Evolutionary conservation across 2,797 vertebrate species (phyloP), one percentile per base, ranked within the genome.

Genomic region (Parotocinclus haroldoi): DNA sequence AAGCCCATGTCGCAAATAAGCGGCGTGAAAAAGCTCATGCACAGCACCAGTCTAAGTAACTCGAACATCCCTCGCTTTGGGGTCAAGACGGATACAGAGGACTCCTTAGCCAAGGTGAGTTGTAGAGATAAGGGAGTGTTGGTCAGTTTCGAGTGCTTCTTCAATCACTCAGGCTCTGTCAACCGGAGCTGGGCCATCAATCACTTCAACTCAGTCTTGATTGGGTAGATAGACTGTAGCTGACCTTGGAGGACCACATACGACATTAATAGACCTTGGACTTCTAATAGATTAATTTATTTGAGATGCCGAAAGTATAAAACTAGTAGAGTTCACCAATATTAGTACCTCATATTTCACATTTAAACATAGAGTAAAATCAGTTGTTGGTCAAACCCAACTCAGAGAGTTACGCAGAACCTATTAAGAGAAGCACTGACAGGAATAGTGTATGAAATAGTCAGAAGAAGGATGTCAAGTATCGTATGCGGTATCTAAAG

Each of bases 1-100:
- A 79, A 76, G 71, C 88, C 89, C 10, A 84, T 91, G 90, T 87
- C 82, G 0, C 89, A 89, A 71, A 92, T 92, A 85, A 89, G 85
- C 0, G 86, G 88, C 0, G 84, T 91, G 56, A 84, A 80, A 56
- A 90, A 88, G 57, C 76, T 89, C 0, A 77, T 27, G 0, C 84
- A 86, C 51, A 36, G 83, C 67, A 77, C 86, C 73, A 82, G 82
- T 77, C 83, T 91, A 17, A 71, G 77, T 9, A 36, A 80, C 7
- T 78, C 87, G 0, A 76, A 79, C 44, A 81, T 91, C 68, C 92
- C 92, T 0, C 89, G 86, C 62, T 92, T 91, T 0, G 92, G 92
- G 8, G 88, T 82, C 58, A 80, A 79, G 55, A 80, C 78, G 1
- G 71, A 80, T 11, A 76, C 72, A 0, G 78, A 82, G 53, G 80